Base-by-base conservation (phyloP, 2,888 invertebrate genomes). In the Tineola bisselliella region DNA sequence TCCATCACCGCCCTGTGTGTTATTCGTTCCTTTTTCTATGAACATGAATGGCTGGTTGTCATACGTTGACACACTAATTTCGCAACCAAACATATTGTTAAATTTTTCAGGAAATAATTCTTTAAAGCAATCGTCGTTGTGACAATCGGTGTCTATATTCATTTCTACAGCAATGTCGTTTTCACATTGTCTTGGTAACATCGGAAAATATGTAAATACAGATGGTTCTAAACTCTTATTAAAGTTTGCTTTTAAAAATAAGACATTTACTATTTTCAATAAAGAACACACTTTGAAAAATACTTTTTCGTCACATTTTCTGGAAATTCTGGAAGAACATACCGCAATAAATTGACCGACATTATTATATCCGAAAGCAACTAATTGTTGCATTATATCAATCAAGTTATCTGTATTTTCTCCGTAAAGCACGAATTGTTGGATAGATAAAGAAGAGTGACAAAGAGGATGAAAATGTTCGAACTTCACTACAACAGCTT, bases 31-130 rank as follows among this genome's bases (percentile, higher is more conserved):
- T 61, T 69, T 63, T 1, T 79, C 61, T 2, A 31, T 31, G 63
- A 70, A 69, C 76, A 79, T 81, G 62, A 73, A 78, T 0, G 81
- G 80, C 13, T 73, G 72, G 62, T 80, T 79, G 54, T 75, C 72
- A 56, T 77, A 66, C 5, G 78, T 78, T 5, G 81, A 79, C 38
- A 79, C 66, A 17, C 64, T 62, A 5, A 80, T 66, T 10, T 66
- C 67, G 63, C 80, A 81, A 62, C 64, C 62, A 33, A 75, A 63
- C 44, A 77, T 69, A 63, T 79, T 75, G 0, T 54, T 59, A 15
- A 77, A 63, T 65, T 71, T 75, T 30, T 73, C 71, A 5, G 70
- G 69, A 63, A 67, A 80, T 18, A 71, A 44, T 3, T 63, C 59
- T 58, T 69, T 66, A 25, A 74, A 76, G 0, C 59, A 44, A 59